A percentile compares a stretch with the other conserved stretches of the same genome.
phyloP scores from a whole-genome alignment of 2,797 vertebrate species.

The Coluber constrictor region DNA sequence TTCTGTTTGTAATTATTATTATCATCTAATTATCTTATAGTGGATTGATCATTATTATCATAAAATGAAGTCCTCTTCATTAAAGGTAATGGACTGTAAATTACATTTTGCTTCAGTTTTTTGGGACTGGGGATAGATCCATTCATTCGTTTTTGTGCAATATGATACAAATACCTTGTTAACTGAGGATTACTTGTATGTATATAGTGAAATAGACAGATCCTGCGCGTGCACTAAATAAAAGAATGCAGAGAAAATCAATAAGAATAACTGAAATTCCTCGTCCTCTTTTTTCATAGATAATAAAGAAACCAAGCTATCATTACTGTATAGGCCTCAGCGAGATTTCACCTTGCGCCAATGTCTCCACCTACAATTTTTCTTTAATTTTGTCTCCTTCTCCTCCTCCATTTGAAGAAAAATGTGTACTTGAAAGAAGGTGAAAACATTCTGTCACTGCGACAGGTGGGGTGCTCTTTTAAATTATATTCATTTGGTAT shows the following conservation, averaged over 20 bases:
- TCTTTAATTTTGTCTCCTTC: not conserved
- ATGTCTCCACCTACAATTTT: not conserved
- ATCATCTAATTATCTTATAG: not conserved
- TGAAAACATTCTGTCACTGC: not conserved
- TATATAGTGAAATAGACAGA: not conserved
- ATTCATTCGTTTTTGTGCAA: not conserved
- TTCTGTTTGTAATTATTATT: not conserved
- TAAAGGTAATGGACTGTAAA: not conserved
- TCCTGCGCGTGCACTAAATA: not conserved
- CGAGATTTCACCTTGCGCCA: not conserved
- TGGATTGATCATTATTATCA: not conserved
- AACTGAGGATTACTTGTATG: not conserved
- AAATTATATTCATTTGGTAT: constrained; percentile 3
- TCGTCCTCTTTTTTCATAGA: not conserved
- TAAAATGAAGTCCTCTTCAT: not conserved
- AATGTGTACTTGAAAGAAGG: not conserved
- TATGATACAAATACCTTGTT: not conserved
- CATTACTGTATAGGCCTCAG: not conserved
- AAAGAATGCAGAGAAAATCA: not conserved
- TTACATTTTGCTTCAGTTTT: not conserved
- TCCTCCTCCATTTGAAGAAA: not conserved
- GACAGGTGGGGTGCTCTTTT: constrained; percentile 28
- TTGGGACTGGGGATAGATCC: not conserved
- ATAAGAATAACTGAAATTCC: not conserved
- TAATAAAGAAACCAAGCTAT: not conserved